A percentile compares a stretch with the other conserved stretches of the same genome.
phyloP scores from a whole-genome alignment of 2,113 vertebrate genomes.

The Telmatochromis bifrenatus region DNA sequence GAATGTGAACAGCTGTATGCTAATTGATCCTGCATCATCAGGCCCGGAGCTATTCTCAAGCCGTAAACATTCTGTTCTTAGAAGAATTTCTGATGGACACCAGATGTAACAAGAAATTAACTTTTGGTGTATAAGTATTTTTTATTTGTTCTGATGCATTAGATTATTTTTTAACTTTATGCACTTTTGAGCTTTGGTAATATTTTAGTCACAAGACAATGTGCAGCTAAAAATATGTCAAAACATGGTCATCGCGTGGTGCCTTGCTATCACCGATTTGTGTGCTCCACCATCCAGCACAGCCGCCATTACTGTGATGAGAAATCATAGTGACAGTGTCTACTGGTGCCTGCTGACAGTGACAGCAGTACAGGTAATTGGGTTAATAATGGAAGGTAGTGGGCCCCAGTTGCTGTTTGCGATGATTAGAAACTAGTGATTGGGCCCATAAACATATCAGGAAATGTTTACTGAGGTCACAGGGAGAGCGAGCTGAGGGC shows the following conservation, averaged over 20 bases:
- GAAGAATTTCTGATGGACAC: not conserved
- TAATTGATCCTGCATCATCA: conserved; percentile 16
- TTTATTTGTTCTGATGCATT: not conserved
- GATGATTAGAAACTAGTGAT: not conserved
- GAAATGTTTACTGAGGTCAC: not conserved
- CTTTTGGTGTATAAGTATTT: not conserved
- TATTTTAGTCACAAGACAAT: not conserved
- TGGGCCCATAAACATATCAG: not conserved
- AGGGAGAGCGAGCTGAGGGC: not conserved
- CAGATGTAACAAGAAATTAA: not conserved
- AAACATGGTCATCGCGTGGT: not conserved
- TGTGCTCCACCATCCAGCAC: not conserved
- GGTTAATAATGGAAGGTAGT: not conserved
- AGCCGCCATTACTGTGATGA: not conserved
- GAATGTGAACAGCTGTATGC: conserved; percentile 15
- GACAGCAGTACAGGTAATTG: not conserved
- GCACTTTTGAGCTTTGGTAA: not conserved
- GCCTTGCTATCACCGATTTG: not conserved
- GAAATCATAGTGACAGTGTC: not conserved
- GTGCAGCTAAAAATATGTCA: not conserved
- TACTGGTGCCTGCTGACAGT: not conserved
- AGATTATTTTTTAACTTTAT: not conserved
- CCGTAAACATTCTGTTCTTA: not conserved
- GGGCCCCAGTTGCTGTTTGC: not conserved
- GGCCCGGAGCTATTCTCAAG: not conserved